A percentile compares a stretch with the other conserved stretches of the same genome.
phyloP scores from a whole-genome alignment of 2,888 invertebrate genomes.

The Oxycera nigricornis region DNA sequence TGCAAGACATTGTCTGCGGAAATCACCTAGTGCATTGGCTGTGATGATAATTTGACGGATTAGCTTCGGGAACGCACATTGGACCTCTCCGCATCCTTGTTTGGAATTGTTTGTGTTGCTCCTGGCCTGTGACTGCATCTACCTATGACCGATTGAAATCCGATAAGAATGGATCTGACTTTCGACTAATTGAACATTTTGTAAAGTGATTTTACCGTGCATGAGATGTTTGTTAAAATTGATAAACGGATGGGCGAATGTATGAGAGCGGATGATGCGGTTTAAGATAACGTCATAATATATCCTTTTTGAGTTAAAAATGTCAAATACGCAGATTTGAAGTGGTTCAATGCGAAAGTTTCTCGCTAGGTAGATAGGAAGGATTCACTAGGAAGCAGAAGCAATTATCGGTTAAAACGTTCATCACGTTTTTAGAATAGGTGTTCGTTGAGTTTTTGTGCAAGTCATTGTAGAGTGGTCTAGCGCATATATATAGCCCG shows the following conservation, averaged over 20 bases:
- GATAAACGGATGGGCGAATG: too few species aligned
- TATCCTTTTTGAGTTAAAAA: too few species aligned
- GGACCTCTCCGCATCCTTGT: not conserved
- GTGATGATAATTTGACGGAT: constrained; percentile 47
- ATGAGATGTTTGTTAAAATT: too few species aligned
- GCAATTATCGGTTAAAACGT: too few species aligned
- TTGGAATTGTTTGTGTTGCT: not conserved
- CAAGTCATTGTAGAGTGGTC: not conserved
- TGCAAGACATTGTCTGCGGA: not conserved
- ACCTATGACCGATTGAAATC: not conserved
- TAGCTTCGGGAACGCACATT: constrained; percentile 20
- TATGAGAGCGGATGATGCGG: too few species aligned
- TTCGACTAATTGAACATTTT: not conserved
- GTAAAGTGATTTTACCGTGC: not conserved
- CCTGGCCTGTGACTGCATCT: not conserved
- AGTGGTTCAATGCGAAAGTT: too few species aligned
- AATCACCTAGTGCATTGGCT: constrained; percentile 8
- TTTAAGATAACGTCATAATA: too few species aligned
- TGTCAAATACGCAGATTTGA: too few species aligned
- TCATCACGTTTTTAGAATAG: not conserved
- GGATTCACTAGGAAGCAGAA: too few species aligned
- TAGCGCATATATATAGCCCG: not conserved
- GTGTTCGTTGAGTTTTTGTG: not conserved
- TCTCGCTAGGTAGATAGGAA: too few species aligned
- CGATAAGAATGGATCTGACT: not conserved